Percentiles rank a stretch among this genome's conserved stretches.
These are phyloP conservation scores for Psophia crepitans DNA, from an alignment of 2,113 vertebrate species.

Conservation along the genomic window DNA sequence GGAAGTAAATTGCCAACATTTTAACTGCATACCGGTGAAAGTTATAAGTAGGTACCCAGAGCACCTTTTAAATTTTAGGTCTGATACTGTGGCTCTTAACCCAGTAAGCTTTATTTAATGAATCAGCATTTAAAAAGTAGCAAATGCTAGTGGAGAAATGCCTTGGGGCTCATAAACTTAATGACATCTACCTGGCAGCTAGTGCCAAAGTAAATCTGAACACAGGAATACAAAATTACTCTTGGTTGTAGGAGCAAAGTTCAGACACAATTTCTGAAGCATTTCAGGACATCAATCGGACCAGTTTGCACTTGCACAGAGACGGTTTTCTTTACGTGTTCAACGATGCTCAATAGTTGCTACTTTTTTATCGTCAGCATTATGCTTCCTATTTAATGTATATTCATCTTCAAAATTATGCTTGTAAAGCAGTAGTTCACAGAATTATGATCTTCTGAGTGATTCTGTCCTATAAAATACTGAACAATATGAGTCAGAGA, in stretches of 20 bases:
- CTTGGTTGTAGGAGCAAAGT: conserved; percentile 16
- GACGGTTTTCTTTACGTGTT: neutral
- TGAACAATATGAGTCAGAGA: neutral
- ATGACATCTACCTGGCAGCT: neutral
- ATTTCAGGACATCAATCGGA: neutral
- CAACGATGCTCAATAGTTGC: neutral
- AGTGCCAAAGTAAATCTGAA: neutral
- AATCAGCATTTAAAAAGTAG: conserved; percentile 28
- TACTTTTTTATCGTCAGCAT: neutral
- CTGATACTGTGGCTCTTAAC: neutral
- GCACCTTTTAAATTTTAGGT: neutral
- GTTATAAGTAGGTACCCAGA: neutral
- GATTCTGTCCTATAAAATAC: neutral
- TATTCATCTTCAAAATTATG: neutral
- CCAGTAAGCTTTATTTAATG: neutral
- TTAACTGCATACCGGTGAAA: neutral
- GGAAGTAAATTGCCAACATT: neutral
- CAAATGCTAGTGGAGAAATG: neutral
- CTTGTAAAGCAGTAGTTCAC: neutral
- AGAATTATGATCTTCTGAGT: neutral
- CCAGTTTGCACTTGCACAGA: conserved; percentile 18
- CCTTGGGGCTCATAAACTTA: neutral
- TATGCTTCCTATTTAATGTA: neutral
- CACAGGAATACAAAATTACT: neutral
- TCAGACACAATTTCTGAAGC: neutral